Evolutionary conservation across 2,113 vertebrate species (phyloP).

Genomic region (Pterocles gutturalis): DNA sequence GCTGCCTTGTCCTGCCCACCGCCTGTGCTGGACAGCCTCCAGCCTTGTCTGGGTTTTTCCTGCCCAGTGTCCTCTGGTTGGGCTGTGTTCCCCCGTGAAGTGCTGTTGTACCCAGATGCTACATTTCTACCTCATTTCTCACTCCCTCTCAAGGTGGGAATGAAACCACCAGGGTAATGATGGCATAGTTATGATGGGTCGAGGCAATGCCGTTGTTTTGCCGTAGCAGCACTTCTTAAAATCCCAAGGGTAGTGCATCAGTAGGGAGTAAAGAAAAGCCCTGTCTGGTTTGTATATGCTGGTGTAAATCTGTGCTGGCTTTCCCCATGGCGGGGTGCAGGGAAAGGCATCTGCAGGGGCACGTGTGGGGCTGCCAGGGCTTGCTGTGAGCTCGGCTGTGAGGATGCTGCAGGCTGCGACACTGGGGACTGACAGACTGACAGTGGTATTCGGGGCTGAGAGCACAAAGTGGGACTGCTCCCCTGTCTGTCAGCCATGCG

Average conservation of each 20-base stretch:
- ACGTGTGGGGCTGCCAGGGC: background rate
- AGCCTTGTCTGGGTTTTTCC: background rate
- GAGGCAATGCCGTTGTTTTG: background rate
- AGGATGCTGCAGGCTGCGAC: background rate
- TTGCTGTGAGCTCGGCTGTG: conserved; percentile 16
- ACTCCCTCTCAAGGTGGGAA: background rate
- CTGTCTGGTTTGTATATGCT: background rate
- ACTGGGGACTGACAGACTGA: background rate
- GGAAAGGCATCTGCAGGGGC: background rate
- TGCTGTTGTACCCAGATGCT: background rate
- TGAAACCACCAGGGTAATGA: fast-evolving
- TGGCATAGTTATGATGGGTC: background rate
- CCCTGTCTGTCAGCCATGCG: background rate
- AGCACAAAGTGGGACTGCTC: conserved; percentile 55
- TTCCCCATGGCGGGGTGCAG: background rate
- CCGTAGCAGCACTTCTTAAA: background rate
- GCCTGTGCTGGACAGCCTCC: background rate
- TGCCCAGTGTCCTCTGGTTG: background rate
- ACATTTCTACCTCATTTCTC: background rate
- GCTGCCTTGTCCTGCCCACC: background rate
- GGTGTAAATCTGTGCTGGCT: background rate
- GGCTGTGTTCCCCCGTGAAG: background rate
- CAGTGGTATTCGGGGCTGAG: background rate
- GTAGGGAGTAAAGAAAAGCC: background rate
- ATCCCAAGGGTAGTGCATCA: background rate